Percentiles rank a stretch among this genome's conserved stretches.
phyloP scores from a whole-genome alignment of 2,888 invertebrate species.

The Sarcophaga variegata region DNA sequence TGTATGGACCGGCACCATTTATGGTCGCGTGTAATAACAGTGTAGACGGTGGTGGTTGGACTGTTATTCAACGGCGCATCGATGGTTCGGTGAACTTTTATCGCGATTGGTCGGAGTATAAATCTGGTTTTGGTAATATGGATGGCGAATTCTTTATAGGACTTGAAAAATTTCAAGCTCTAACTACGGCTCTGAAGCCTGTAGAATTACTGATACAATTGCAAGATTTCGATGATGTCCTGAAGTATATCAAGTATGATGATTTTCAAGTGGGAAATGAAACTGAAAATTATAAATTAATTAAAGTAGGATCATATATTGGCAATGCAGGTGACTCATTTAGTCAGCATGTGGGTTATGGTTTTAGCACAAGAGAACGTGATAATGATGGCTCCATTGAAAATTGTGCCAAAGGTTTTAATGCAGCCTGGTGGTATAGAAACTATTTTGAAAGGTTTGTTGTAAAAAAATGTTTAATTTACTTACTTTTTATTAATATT shows the following conservation, averaged over 20 bases:
- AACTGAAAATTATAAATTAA: slow-evolving; percentile 7
- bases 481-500: no score
- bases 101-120: slow-evolving; percentile 44
- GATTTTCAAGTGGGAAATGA: slow-evolving; percentile 27
- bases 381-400: slow-evolving; percentile 12
- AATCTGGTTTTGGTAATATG: slow-evolving; percentile 36
- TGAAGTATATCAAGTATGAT: slow-evolving; percentile 32
- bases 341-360: slow-evolving; percentile 1
- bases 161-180: slow-evolving; percentile 15
- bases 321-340: slow-evolving; percentile 33
- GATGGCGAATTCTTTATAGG: slow-evolving; percentile 36
- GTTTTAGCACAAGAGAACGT: no score
- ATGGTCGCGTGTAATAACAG: neutral
- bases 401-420: neutral
- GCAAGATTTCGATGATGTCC: neutral
- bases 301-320: slow-evolving; percentile 2
- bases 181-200: slow-evolving; percentile 5
- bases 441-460: slow-evolving; percentile 9
- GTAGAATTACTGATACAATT: slow-evolving; percentile 31
- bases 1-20: slow-evolving; percentile 35
- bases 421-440: slow-evolving; percentile 36
- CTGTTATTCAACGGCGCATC: slow-evolving; percentile 33
- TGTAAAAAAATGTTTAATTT: no score
- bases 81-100: slow-evolving; percentile 39
- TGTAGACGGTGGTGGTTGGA: slow-evolving; percentile 29